Conservation (phyloP, 2,113 vertebrate genomes). For the Corythoichthys haematopterus region DNA sequence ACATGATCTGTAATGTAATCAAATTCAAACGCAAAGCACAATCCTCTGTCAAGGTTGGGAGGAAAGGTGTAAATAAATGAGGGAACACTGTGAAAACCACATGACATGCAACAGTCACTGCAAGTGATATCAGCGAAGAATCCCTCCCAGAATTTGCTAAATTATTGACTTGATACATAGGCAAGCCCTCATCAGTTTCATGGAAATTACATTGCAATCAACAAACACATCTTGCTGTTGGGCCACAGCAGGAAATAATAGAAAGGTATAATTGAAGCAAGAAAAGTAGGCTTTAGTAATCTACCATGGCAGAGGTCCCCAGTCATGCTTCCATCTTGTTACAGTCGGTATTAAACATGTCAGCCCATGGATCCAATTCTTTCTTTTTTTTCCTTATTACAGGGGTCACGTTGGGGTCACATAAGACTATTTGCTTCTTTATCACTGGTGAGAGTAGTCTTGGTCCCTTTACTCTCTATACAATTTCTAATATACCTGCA, state of each 20-base stretch:
- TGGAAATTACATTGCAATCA: not conserved
- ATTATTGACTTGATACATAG: not conserved
- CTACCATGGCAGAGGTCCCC: slow-evolving; percentile 22
- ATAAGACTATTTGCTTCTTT: slow-evolving; percentile 48
- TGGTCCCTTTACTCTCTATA: slow-evolving; percentile 43
- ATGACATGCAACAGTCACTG: not conserved
- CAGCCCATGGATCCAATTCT: slow-evolving; percentile 23
- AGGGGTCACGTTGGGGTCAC: slow-evolving; percentile 30
- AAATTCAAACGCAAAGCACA: not conserved
- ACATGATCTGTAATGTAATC: no score
- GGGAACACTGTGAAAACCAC: not conserved
- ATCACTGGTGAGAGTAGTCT: slow-evolving; percentile 40
- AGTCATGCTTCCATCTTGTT: slow-evolving; percentile 38
- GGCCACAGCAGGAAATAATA: not conserved
- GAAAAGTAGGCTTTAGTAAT: not conserved
- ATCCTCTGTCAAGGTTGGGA: not conserved
- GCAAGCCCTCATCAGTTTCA: not conserved
- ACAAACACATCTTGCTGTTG: not conserved
- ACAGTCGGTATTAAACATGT: slow-evolving; percentile 19
- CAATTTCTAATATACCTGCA: slow-evolving; percentile 40
- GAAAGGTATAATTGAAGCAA: not conserved
- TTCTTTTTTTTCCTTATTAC: slow-evolving; percentile 15
- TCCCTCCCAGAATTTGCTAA: not conserved
- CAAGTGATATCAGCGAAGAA: not conserved
- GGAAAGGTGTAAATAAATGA: not conserved